These are phyloP conservation scores for Nasonia oneida DNA, from an alignment of 2,888 invertebrate species.

Conservation along the genomic window DNA sequence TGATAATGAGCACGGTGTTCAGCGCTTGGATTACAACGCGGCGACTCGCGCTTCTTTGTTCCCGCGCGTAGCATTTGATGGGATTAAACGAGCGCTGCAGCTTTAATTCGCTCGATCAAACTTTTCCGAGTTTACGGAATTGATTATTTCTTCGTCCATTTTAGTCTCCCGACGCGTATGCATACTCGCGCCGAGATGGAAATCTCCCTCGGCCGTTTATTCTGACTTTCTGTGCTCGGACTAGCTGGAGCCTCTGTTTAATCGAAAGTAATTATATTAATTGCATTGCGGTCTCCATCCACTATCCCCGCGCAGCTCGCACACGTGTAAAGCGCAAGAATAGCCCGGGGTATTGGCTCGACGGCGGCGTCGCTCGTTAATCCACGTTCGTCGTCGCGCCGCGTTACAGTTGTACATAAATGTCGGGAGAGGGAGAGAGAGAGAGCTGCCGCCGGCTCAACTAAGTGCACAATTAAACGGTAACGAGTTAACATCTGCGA, in stretches of 20 bases:
- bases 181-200: neutral
- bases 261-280: constrained; percentile 75
- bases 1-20: neutral
- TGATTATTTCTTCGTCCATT: neutral
- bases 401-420: constrained; percentile 55
- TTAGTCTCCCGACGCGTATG: neutral
- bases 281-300: constrained; percentile 65
- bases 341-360: constrained; percentile 64
- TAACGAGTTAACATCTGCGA: constrained; percentile 74
- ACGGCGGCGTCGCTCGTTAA: constrained; percentile 59
- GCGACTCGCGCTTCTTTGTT: neutral
- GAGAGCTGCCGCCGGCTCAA: constrained; percentile 50
- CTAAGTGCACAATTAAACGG: constrained; percentile 73
- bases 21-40: neutral
- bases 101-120: neutral
- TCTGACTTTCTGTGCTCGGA: neutral
- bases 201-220: neutral
- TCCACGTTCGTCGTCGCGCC: constrained; percentile 53
- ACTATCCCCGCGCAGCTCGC: neutral
- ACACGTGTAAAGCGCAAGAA: neutral
- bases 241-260: constrained; percentile 62
- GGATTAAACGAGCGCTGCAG: no score
- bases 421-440: constrained; percentile 36
- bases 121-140: neutral
- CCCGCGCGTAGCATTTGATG: no score